These are phyloP conservation scores for Xestia rhomboidea DNA, from an alignment of 2,888 invertebrate genomes.

Conservation along the genomic window DNA sequence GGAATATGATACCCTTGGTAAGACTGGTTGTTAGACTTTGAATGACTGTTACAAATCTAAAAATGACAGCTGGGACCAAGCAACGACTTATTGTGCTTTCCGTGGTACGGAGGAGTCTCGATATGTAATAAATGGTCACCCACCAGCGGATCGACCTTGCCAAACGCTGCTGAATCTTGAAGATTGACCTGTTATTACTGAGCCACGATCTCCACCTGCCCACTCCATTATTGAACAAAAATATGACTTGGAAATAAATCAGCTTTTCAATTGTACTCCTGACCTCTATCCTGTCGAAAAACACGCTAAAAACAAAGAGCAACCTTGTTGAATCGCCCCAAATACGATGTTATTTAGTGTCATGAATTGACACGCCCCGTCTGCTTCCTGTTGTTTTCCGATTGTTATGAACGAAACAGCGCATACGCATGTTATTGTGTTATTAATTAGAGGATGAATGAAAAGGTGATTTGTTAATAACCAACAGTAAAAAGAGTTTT, in stretches of 20 bases:
- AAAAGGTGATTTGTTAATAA: not conserved
- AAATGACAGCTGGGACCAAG: not conserved
- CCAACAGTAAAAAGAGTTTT: too few species aligned
- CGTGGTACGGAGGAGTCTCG: too few species aligned
- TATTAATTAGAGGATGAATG: not conserved
- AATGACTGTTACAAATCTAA: not conserved
- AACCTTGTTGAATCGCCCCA: constrained; percentile 17
- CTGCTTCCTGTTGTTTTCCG: constrained; percentile 28
- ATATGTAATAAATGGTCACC: too few species aligned
- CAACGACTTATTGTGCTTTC: too few species aligned
- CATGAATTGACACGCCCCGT: constrained; percentile 6
- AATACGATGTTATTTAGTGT: constrained; percentile 32
- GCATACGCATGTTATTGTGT: not conserved
- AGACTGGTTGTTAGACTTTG: not conserved
- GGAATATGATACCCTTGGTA: too few species aligned
- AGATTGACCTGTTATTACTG: too few species aligned
- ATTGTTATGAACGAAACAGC: not conserved
- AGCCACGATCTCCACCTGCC: too few species aligned
- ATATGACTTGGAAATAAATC: not conserved
- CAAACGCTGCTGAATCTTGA: too few species aligned
- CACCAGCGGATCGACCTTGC: too few species aligned
- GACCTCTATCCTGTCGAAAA: constrained; percentile 18
- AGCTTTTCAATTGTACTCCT: not conserved
- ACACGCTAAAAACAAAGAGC: constrained; percentile 13
- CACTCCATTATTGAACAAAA: not conserved